phyloP scores from a whole-genome alignment of 2,797 vertebrate species.

The Pteronotus mesoamericanus region DNA sequence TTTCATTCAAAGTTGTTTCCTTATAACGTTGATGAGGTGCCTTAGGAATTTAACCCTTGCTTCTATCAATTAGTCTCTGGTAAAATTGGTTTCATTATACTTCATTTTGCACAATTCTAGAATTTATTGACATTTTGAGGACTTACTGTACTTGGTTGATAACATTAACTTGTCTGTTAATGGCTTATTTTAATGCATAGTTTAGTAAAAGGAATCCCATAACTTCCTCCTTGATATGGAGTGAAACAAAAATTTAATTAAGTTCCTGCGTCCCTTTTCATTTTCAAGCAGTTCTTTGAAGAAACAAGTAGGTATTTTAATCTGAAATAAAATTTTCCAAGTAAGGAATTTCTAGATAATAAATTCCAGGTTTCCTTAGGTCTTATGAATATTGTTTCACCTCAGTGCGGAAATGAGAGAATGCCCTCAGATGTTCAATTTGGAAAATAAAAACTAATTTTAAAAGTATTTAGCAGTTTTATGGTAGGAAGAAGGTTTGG shows the following conservation, averaged over 20 bases:
- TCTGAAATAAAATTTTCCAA: background rate
- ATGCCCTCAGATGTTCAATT: background rate
- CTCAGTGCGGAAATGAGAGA: background rate
- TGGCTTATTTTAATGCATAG: background rate
- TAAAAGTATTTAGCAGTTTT: background rate
- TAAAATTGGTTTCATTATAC: background rate
- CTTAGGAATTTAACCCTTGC: background rate
- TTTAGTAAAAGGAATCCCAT: conserved; percentile 30
- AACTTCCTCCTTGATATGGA: background rate
- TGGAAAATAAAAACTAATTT: conserved; percentile 22
- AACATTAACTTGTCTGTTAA: background rate
- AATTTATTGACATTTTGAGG: background rate
- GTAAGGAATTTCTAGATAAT: background rate
- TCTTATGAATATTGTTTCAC: background rate
- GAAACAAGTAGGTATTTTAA: conserved; percentile 21
- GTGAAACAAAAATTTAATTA: background rate
- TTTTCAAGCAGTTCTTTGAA: conserved; percentile 6
- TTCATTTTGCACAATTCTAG: background rate
- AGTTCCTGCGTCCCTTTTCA: conserved; percentile 13
- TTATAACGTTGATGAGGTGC: background rate
- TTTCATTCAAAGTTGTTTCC: background rate
- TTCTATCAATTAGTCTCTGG: background rate
- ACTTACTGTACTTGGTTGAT: background rate
- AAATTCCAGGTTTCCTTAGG: background rate
- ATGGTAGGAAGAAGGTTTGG: background rate